Conservation (phyloP, 2,113 vertebrate genomes). For the Arothron firmamentum region DNA sequence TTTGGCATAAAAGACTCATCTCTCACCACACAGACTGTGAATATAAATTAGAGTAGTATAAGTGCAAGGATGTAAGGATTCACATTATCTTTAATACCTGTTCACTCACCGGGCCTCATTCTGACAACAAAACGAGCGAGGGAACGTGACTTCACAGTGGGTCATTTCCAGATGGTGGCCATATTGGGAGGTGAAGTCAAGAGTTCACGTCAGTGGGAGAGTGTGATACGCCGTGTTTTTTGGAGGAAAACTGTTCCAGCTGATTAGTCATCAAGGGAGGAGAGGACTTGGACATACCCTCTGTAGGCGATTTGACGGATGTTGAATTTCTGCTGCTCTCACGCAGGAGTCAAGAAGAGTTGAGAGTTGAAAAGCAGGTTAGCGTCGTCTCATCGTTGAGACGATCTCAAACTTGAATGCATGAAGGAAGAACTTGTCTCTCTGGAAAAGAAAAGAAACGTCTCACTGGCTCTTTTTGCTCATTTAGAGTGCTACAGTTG, state of each 20-base stretch:
- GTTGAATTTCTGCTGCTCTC: slow-evolving; percentile 34
- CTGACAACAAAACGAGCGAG: background rate
- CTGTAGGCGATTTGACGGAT: slow-evolving; percentile 58
- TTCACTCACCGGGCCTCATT: background rate
- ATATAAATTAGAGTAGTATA: background rate
- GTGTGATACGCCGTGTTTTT: slow-evolving; percentile 10
- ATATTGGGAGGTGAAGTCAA: slow-evolving; percentile 25
- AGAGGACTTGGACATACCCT: slow-evolving; percentile 27
- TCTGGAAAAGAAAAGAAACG: background rate
- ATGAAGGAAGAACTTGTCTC: too few relatives aligned
- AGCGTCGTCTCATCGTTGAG: slow-evolving; percentile 6
- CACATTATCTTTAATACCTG: too few relatives aligned
- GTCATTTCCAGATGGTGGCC: slow-evolving; percentile 9
- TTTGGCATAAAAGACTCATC: background rate
- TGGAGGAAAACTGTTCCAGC: slow-evolving; percentile 37
- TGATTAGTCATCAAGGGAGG: slow-evolving; percentile 58
- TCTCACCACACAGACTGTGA: background rate
- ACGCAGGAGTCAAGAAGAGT: slow-evolving; percentile 42
- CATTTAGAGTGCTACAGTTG: slow-evolving; percentile 24
- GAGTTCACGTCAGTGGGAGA: slow-evolving; percentile 29
- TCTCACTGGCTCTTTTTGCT: background rate
- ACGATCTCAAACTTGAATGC: too few relatives aligned
- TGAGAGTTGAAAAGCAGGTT: slow-evolving; percentile 63
- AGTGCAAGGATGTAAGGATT: too few relatives aligned
- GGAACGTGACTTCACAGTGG: background rate